phyloP scores from a whole-genome alignment of 1,140 invertebrate species.

The Anoplolepis gracilipes region DNA sequence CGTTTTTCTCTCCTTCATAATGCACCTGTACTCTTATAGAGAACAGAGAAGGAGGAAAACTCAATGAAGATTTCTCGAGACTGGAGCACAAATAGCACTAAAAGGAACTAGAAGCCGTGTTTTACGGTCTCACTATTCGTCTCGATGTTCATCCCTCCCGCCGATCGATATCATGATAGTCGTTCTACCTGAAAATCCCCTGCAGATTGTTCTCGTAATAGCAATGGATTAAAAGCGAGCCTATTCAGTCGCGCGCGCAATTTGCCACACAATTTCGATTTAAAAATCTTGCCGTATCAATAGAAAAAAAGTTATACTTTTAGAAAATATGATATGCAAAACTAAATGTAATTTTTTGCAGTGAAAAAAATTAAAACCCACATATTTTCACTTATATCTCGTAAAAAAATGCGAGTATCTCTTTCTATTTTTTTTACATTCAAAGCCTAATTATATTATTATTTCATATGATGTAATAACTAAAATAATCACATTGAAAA shows the following conservation, averaged over 20 bases:
- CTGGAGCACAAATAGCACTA: conserved; percentile 21
- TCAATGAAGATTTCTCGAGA: conserved; percentile 36
- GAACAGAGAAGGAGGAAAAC: not conserved
- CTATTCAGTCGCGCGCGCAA: not conserved
- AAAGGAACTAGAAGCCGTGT: conserved; percentile 28
- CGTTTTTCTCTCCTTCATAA: conserved; percentile 27
- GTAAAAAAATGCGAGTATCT: not conserved
- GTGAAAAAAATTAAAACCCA: too few relatives aligned
- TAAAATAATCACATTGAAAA: not conserved
- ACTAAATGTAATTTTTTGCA: not conserved
- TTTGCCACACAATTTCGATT: too few relatives aligned
- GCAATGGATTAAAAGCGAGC: conserved; percentile 30
- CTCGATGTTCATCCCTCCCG: not conserved
- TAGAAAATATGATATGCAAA: not conserved
- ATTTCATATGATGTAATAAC: not conserved
- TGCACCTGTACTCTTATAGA: conserved; percentile 36
- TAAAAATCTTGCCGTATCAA: not conserved
- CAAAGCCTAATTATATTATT: not conserved
- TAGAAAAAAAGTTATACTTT: not conserved
- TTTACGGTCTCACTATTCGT: conserved; percentile 17
- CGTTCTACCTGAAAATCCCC: conserved; percentile 47
- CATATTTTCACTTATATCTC: not conserved
- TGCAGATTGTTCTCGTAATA: conserved; percentile 44
- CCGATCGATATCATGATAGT: conserved; percentile 36
- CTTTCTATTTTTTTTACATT: not conserved